These are phyloP conservation scores for Ooceraea biroi DNA, from an alignment of 1,140 invertebrate species.

Conservation along the genomic window DNA sequence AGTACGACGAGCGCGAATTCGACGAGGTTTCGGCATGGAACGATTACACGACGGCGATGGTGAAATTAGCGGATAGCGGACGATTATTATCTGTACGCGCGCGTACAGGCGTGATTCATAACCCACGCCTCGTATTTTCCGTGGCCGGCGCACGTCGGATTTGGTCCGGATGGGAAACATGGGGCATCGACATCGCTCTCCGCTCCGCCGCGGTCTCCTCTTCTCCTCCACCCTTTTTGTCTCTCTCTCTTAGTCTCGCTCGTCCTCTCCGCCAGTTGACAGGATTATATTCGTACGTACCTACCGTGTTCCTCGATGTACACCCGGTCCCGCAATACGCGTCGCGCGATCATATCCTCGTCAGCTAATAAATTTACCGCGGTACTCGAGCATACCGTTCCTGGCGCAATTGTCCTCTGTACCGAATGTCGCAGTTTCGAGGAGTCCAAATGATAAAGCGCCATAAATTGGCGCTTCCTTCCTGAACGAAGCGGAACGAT, in stretches of 20 bases:
- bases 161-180: slow-evolving; percentile 84
- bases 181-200: slow-evolving; percentile 74
- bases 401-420: slow-evolving; percentile 62
- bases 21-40: slow-evolving; percentile 64
- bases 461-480: background rate
- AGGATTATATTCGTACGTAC: slow-evolving; percentile 85
- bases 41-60: slow-evolving; percentile 69
- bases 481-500: background rate
- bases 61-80: slow-evolving; percentile 81
- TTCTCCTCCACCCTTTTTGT: background rate
- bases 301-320: slow-evolving; percentile 78
- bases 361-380: slow-evolving; percentile 82
- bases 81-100: slow-evolving; percentile 81
- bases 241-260: slow-evolving; percentile 28
- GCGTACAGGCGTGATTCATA: slow-evolving; percentile 82
- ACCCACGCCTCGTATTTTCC: slow-evolving; percentile 81
- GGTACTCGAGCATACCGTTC: slow-evolving; percentile 62
- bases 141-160: slow-evolving; percentile 77
- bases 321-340: slow-evolving; percentile 78
- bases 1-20: slow-evolving; percentile 30
- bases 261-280: slow-evolving; percentile 75
- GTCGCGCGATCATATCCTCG: slow-evolving; percentile 82
- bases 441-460: slow-evolving; percentile 22
- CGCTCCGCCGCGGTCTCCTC: slow-evolving; percentile 1
- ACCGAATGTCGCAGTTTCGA: slow-evolving; percentile 70